These are phyloP conservation scores for Callimorpha dominula DNA, from an alignment of 2,888 invertebrate genomes.

Conservation along the genomic window DNA sequence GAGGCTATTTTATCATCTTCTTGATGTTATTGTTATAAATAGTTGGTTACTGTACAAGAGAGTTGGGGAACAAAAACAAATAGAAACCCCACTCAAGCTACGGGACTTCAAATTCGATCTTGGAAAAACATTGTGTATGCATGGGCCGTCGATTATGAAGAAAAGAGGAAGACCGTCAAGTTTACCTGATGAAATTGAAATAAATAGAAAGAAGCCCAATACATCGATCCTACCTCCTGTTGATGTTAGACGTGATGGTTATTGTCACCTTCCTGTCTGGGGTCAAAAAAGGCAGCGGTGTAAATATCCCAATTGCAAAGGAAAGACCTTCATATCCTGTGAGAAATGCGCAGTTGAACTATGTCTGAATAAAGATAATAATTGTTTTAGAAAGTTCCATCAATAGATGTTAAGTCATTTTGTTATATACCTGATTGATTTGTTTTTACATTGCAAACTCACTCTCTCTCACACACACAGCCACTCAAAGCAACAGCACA, in stretches of 20 bases:
- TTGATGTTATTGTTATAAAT: slow-evolving; percentile 29
- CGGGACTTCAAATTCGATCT: slow-evolving; percentile 16
- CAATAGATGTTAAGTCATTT: no score
- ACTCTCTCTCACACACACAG: no score
- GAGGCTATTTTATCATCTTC: slow-evolving; percentile 27
- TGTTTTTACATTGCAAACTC: no score
- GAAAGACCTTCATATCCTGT: not conserved
- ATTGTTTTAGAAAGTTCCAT: slow-evolving; percentile 2
- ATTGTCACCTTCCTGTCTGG: not conserved
- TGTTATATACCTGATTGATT: no score
- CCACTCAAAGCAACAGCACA: no score
- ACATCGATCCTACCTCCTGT: slow-evolving; percentile 5
- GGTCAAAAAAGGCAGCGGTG: not conserved
- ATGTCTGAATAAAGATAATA: not conserved
- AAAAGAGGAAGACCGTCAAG: slow-evolving; percentile 16
- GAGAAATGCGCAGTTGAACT: not conserved
- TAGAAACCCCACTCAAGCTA: slow-evolving; percentile 3
- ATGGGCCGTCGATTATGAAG: slow-evolving; percentile 12
- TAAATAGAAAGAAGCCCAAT: not conserved
- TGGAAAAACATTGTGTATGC: slow-evolving; percentile 12
- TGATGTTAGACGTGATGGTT: not conserved
- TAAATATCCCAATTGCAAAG: not conserved
- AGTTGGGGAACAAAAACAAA: slow-evolving; percentile 19
- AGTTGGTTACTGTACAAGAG: slow-evolving; percentile 25
- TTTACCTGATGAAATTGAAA: slow-evolving; percentile 2